These are phyloP conservation scores for Limnephilus rhombicus DNA, from an alignment of 2,888 invertebrate genomes.

Conservation along the genomic window DNA sequence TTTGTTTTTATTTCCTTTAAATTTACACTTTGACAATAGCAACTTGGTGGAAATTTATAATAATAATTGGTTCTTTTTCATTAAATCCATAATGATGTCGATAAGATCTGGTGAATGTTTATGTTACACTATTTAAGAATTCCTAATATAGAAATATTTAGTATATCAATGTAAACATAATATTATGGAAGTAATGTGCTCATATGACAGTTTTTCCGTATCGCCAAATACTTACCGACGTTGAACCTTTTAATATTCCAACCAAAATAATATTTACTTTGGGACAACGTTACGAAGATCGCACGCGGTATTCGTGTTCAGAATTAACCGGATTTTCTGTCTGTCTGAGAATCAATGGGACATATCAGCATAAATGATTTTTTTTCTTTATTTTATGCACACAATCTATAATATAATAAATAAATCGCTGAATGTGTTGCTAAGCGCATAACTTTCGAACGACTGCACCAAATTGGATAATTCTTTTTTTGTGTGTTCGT, in stretches of 20 bases:
- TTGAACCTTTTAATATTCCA: conserved; percentile 2
- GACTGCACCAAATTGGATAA: too few relatives aligned
- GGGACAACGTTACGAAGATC: neutral
- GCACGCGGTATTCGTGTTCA: neutral
- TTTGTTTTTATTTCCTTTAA: neutral
- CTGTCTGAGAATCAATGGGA: neutral
- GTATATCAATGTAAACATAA: neutral
- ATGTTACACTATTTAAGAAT: neutral
- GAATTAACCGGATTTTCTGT: neutral
- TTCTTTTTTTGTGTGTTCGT: too few relatives aligned
- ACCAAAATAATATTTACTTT: neutral
- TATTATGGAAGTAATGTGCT: neutral
- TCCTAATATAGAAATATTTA: neutral
- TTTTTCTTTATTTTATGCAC: too few relatives aligned
- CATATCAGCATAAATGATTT: neutral
- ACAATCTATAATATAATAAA: too few relatives aligned
- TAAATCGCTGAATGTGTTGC: too few relatives aligned
- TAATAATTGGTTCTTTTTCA: neutral
- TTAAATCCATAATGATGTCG: neutral
- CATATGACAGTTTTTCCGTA: neutral
- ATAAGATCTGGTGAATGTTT: neutral
- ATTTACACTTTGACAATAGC: neutral
- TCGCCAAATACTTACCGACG: neutral
- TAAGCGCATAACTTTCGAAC: too few relatives aligned
- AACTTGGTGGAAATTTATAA: too few relatives aligned